Evolutionary conservation across 2,888 invertebrate genomes (phyloP).

Genomic region (Geotrupes spiniger): DNA sequence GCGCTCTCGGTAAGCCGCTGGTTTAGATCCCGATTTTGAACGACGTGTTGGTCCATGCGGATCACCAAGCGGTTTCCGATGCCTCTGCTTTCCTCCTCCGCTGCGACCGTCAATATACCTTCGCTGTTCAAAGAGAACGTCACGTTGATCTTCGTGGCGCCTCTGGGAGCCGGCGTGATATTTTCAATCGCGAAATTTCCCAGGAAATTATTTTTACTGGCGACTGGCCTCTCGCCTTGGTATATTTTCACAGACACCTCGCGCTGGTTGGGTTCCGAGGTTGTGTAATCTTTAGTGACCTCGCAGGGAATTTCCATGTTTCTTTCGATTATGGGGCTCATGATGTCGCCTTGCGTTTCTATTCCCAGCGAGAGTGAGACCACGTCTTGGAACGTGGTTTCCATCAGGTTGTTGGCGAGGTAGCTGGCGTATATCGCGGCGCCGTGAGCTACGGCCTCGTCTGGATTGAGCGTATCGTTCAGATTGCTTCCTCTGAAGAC

Average conservation of each 20-base stretch:
- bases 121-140: constrained; percentile 11
- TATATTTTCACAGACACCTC: constrained; percentile 4
- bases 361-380: constrained; percentile 22
- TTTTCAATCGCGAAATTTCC: constrained; percentile 7
- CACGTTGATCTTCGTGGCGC: constrained; percentile 4
- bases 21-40: too few relatives aligned
- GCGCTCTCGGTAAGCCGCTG: too few relatives aligned
- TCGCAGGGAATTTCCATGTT: constrained; percentile 27
- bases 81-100: constrained; percentile 3
- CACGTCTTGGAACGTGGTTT: neutral
- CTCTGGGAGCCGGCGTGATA: constrained; percentile 6
- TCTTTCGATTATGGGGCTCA: constrained; percentile 28
- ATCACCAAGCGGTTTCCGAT: neutral
- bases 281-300: constrained; percentile 8
- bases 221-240: constrained; percentile 7
- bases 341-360: constrained; percentile 21
- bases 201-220: constrained; percentile 8
- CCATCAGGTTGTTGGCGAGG: constrained; percentile 22
- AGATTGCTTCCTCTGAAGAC: constrained; percentile 31
- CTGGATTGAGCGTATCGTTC: constrained; percentile 31
- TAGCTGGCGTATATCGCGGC: constrained; percentile 32
- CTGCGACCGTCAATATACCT: constrained; percentile 8
- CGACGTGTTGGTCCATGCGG: too few relatives aligned
- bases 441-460: constrained; percentile 36
- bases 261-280: constrained; percentile 25